A percentile compares a stretch with the other conserved stretches of the same genome.
phyloP scores from a whole-genome alignment of 1,140 invertebrate genomes.

The Brachionus manjavacas region DNA sequence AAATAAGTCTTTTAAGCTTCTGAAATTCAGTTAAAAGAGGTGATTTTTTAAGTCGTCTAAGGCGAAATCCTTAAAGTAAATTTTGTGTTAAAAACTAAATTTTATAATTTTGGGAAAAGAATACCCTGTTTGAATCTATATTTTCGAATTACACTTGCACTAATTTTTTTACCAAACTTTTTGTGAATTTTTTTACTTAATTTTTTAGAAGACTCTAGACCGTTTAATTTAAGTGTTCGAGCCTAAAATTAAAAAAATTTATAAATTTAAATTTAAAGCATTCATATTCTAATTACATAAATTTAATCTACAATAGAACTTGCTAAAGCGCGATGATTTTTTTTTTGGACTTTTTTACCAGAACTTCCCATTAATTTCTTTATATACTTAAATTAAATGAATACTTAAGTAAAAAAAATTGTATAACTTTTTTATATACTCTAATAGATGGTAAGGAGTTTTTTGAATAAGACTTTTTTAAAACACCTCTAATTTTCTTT shows the following conservation, averaged over 20 bases:
- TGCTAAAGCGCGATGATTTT: neutral
- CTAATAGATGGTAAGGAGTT: neutral
- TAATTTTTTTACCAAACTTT: neutral
- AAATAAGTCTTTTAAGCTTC: neutral
- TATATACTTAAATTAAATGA: neutral
- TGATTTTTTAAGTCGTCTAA: neutral
- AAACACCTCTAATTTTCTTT: neutral
- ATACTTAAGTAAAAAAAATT: neutral
- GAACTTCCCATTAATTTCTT: neutral
- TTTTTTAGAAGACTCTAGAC: neutral
- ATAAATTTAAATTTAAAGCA: neutral
- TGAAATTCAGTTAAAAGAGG: neutral
- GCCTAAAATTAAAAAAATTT: neutral
- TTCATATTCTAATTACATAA: neutral
- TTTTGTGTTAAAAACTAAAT: neutral
- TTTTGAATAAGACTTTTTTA: constrained; percentile 23
- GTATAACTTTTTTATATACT: neutral
- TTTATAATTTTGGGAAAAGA: neutral
- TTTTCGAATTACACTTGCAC: neutral
- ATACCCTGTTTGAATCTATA: neutral
- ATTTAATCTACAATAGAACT: neutral
- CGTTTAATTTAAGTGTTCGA: neutral
- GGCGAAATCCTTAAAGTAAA: neutral
- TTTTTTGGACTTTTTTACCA: neutral
- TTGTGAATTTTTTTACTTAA: neutral